Base-by-base conservation (phyloP, 2,113 vertebrate genomes). In the Apteryx owenii region DNA sequence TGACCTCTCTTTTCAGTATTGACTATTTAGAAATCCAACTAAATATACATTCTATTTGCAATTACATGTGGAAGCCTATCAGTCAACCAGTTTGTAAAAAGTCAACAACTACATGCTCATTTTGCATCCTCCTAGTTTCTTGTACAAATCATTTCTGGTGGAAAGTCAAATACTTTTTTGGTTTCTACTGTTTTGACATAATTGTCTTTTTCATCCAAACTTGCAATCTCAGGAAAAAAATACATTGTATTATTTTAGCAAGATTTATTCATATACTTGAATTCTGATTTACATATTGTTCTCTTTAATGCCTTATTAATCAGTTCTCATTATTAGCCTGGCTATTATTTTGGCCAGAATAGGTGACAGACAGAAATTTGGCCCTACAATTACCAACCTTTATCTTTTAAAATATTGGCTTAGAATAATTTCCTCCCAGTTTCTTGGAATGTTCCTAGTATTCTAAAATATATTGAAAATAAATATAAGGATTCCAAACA, bases 91-190 rank as follows among this genome's bases (percentile, higher is more conserved):
- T 56, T 92, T 73, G 79, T 79, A 76, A 89, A 90, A 91, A 90
- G 90, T 97, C 96, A 95, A 44, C n/a, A 92, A 95, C 72, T 96
- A 72, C 77, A 90, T 90, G 84, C 93, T 94, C 0, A 20, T 79
- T 90, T 79, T 1, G 2, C 42, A 95, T 71, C 17, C 50, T 88
- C 13, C 44, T 78, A n/a, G 64, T 56, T 66, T 90, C 79, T 86
- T 79, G 31, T 56, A 81, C 54, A 93, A 68, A 56, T 70, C 88
- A n/a, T 90, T 93, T 89, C 69, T 81, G 61, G 28, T 93, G 48
- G 54, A 70, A 89, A 95, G 60, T 89, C 64, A 90, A 88, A 94
- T 81, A 60, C 31, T 66, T 56, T 42, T 84, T 23, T 68, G 54
- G 90, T 93, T 75, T 96, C 25, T 90, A 48, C 51, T 83, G 65